Evolutionary conservation across 2,113 vertebrate species (phyloP).

Genomic region (Microcebus murinus): DNA sequence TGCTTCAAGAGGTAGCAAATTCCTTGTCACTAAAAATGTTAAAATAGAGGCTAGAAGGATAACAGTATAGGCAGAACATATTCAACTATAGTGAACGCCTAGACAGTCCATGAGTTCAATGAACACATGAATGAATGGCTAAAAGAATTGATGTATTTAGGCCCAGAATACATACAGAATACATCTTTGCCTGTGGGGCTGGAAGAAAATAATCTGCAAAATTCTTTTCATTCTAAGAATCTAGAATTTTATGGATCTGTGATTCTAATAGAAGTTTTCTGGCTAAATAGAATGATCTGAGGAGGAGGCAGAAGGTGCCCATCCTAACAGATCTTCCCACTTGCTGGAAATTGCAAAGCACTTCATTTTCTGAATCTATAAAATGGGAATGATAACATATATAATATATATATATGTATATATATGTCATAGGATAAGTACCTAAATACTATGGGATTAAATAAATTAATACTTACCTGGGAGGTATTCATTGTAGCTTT

Average conservation of each 20-base stretch:
- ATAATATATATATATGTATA: no score
- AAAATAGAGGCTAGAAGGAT: background rate
- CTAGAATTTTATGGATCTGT: background rate
- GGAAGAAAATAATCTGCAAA: background rate
- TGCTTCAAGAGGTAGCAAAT: background rate
- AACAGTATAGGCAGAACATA: fast-evolving
- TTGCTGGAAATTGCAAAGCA: background rate
- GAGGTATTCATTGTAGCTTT: background rate
- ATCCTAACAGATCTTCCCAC: background rate
- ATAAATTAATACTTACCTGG: background rate
- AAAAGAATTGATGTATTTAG: background rate
- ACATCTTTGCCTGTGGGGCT: background rate
- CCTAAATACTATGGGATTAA: background rate
- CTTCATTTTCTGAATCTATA: background rate
- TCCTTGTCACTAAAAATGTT: background rate
- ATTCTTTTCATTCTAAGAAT: background rate
- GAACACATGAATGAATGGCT: background rate
- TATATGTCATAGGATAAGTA: background rate
- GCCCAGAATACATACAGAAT: background rate
- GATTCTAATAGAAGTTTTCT: background rate
- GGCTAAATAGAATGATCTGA: background rate
- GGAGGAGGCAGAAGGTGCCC: background rate
- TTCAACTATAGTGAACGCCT: background rate
- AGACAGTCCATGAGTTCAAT: background rate
- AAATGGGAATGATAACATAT: background rate